Conservation (phyloP, 2,113 vertebrate genomes). For the Haemorhous mexicanus region DNA sequence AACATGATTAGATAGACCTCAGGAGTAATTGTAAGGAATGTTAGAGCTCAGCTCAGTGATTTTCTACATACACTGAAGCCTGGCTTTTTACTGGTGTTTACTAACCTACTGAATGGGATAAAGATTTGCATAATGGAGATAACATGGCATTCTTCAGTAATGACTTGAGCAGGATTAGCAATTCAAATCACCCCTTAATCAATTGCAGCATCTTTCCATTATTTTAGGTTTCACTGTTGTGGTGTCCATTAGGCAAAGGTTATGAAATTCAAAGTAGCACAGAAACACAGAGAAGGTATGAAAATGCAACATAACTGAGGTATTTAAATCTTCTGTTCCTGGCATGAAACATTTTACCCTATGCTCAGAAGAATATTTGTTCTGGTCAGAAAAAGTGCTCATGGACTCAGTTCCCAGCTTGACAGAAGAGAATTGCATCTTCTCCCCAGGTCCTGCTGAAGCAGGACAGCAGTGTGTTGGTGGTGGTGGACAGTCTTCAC, state of each 20-base stretch:
- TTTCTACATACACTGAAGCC: background rate
- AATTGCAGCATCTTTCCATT: background rate
- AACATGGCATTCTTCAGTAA: background rate
- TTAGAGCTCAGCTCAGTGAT: background rate
- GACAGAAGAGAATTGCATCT: background rate
- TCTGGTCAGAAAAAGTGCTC: background rate
- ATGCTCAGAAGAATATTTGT: background rate
- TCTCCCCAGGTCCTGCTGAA: background rate
- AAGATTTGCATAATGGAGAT: background rate
- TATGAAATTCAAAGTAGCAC: background rate
- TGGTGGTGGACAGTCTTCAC: background rate
- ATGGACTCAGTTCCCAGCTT: background rate
- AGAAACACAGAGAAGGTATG: background rate
- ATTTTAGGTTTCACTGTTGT: background rate
- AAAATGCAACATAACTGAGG: background rate
- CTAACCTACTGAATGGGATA: background rate
- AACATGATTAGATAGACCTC: background rate
- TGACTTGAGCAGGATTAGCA: background rate
- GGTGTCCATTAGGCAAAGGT: background rate
- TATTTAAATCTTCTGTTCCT: background rate
- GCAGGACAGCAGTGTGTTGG: background rate
- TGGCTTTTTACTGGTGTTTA: background rate
- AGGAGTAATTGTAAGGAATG: conserved; percentile 15
- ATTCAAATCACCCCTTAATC: background rate
- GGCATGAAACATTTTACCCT: background rate